Base-by-base conservation (phyloP, 2,113 vertebrate species). In the Notothenia rossii region DNA sequence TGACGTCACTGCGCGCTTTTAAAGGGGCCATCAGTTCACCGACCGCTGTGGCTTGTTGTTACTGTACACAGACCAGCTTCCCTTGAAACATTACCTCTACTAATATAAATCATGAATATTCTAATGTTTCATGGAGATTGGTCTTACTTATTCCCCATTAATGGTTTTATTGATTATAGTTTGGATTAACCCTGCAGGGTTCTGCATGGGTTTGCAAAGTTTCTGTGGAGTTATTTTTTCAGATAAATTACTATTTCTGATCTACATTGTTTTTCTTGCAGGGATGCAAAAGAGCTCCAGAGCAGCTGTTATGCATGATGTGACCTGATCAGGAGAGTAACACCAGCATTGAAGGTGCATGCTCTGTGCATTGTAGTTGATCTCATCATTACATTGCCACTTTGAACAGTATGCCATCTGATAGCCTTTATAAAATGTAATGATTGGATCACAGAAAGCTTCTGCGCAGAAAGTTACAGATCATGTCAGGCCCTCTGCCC, bases 1-100 rank as follows among this genome's bases (percentile, higher is more conserved):
- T 95, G 94, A 95, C 94, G 94, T 95, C 94, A 95, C 53, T 5
- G 79, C 13, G 48, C 18, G 69, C 55, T 78, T 64, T 93, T 95
- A 43, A 95, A 96, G 95, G 93, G 82, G 81, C 70, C 85, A 84
- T 78, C 68, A 0, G 54, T 65, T 50, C 49, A 60, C 62, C 36
- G 5, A 60, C 15, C 10, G 3, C 25, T 11, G 63, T 7, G 4
- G 36, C 36, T 4, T 3, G 2, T 61, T 10, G 75, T 36, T 25
- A 45, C 45, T 54, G 69, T 55, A 45, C 51, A 29, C 10, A 9
- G 25, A 53, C 51, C 71, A 51, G 48, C 70, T 48, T 40, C 62
- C 36, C 4, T 46, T 54, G 10, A 15, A 43, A 22, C 69, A 1
- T 22, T 1, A 66, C 36, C 49, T 67, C 58, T 17, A 46, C 55